Evolutionary conservation across 2,888 invertebrate species (phyloP), one percentile per base, ranked within the genome.

Genomic region (Pheosia tremula): DNA sequence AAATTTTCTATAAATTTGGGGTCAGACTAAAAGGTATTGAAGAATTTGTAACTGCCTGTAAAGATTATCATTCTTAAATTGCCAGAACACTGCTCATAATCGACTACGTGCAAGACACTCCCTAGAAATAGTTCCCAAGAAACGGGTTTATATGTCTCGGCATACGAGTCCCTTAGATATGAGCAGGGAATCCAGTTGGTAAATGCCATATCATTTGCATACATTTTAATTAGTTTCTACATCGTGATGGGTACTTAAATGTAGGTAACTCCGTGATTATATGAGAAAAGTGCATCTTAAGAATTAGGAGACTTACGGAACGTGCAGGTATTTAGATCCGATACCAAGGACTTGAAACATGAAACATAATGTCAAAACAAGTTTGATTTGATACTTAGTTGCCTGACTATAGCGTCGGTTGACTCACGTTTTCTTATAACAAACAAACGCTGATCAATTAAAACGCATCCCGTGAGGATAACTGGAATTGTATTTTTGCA

Each of bases 161-260:
- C 60, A 64, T 56, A 63, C 61, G 55, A 68, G 77, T 82, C 75
- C 71, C 75, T 79, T 77, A 70, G 71, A 72, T 75, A 75, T 71
- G 66, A 64, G 63, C 61, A 61, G 65, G 72, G 79, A 75, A 79
- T 81, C 78, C 75, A 77, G 83, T 81, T 74, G 74, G 69, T 61
- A 64, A 56, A 64, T 56, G 68, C 77, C 68, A 70, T 62, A 74
- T 65, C 69, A 80, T 83, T 79, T 83, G 76, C 81, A 80, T 80
- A 77, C 67, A 69, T 74, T 69, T 77, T 83, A 84, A 86, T 85
- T 83, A 77, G 76, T 77, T 69, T 78, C 75, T 80, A 63, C 60
- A 62, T 67, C 55, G 58, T 59, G 57, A 59, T 63, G 61, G 60
- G 8, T 9, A 24, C 50, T 49, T 49, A 5, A 3, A 43, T 9